Evolutionary conservation across 2,113 vertebrate species (phyloP), one percentile per base, ranked within the genome.

Genomic region (rat (Rattus norvegicus)): DNA sequence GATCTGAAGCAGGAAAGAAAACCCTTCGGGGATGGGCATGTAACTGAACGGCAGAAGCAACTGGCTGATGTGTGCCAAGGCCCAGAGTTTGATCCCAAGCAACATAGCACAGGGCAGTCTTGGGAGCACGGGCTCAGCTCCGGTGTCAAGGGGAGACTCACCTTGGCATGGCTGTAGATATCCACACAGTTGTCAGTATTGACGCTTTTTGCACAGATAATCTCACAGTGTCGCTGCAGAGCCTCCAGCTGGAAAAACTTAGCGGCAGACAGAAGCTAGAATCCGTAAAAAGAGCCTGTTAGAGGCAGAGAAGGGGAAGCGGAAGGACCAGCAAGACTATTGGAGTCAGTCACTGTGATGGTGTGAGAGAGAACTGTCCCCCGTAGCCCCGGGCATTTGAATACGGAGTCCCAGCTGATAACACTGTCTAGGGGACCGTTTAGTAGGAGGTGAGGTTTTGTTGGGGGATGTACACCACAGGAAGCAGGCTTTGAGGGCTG

Each of bases 171-270:
- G 97, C 99, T 99, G 99, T 99, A 99, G 98, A 99, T 99, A 98
- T 99, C 99, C 98, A 99, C 99, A 85, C 99, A 99, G 91, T 99
- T 99, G 96, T 99, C 99, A 0, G 99, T 99, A 96, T 99, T 99
- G 97, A 99, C 99, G 98, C 99, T 99, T 98, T 99, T 99, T 70
- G 99, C 99, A 94, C 99, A 99, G 98, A 99, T 99, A 4, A 99
- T 99, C 98, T 99, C 99, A 98, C 99, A 99, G 98, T 99, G 99
- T 97, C 99, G 99, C 98, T 99, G 99, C 96, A 99, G 98, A 54
- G 99, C 99, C 98, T 99, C 99, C 97, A 99, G 98, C 98, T 99
- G 99, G 99, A 99, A 99, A 98, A 99, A 99, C 97, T 99, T 99
- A 92, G 99, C 99, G 4, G 99, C 99, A 83, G 99, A 99, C 96